Percentiles rank a stretch among this genome's conserved stretches.
phyloP scores from a whole-genome alignment of 2,797 vertebrate genomes.

The Carapus acus region DNA sequence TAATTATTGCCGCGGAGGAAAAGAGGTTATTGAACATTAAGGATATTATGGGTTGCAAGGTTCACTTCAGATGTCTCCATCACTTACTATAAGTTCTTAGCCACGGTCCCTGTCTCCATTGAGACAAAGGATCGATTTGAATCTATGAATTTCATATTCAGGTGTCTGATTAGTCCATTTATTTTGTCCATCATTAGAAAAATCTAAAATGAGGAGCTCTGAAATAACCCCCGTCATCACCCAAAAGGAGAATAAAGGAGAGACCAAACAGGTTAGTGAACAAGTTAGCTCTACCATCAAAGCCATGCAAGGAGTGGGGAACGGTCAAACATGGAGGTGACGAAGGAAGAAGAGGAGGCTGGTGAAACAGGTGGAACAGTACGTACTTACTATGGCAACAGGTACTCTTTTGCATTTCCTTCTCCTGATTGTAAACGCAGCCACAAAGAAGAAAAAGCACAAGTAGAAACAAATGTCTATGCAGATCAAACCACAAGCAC shows the following conservation, averaged over 20 bases:
- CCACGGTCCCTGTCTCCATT: too few relatives aligned
- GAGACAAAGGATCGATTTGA: too few relatives aligned
- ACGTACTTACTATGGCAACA: constrained; percentile 99
- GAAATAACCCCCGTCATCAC: constrained; percentile 61
- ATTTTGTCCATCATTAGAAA: neutral
- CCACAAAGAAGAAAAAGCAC: constrained; percentile 98
- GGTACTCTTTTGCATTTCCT: constrained; percentile 99
- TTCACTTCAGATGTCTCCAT: constrained; percentile 58
- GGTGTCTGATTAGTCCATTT: neutral
- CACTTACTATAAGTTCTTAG: constrained; percentile 1
- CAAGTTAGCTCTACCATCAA: constrained; percentile 56
- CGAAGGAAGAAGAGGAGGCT: constrained; percentile 31
- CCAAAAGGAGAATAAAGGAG: constrained; percentile 15
- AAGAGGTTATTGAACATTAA: constrained; percentile 47
- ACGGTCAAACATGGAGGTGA: constrained; percentile 59
- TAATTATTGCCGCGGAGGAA: constrained; percentile 37
- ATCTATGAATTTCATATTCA: neutral
- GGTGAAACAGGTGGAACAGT: constrained; percentile 67
- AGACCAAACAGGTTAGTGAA: constrained; percentile 53
- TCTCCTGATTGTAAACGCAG: constrained; percentile 97
- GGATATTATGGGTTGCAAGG: constrained; percentile 46
- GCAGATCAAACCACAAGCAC: constrained; percentile 94
- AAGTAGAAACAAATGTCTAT: constrained; percentile 96
- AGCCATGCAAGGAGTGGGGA: constrained; percentile 72
- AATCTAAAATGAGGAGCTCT: constrained; percentile 37